Evolutionary conservation across 2,113 vertebrate genomes (phyloP).

Genomic region (Anolis carolinensis): DNA sequence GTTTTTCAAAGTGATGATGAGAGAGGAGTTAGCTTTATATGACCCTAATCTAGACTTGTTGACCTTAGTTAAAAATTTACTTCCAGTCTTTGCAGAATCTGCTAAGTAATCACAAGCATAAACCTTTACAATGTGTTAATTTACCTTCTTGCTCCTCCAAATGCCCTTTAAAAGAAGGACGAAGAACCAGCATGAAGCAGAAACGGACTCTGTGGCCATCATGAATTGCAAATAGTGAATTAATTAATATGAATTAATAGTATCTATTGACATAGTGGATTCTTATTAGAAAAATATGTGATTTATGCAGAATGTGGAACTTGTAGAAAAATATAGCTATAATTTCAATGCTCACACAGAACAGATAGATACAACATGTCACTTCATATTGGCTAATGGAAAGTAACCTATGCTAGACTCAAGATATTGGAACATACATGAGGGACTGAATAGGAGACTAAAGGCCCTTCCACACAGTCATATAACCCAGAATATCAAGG

Average conservation of each 20-base stretch:
- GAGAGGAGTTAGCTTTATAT: background rate
- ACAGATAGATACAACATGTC: background rate
- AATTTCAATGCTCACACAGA: background rate
- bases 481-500: too few species aligned
- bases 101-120: constrained; percentile 14
- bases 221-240: background rate
- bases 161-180: constrained; percentile 2
- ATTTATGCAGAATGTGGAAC: constrained; percentile 3
- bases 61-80: background rate
- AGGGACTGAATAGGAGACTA: background rate
- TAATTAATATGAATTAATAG: background rate
- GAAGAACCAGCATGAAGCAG: background rate
- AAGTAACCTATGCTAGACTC: background rate
- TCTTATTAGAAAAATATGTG: background rate
- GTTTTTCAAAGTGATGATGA: background rate
- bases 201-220: background rate
- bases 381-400: background rate
- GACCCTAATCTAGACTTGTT: constrained; percentile 17
- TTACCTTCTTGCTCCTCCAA: constrained; percentile 11
- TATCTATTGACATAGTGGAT: background rate
- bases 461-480: too few species aligned
- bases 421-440: background rate
- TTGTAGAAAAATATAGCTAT: background rate
- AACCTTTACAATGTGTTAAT: constrained; percentile 21
- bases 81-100: constrained; percentile 21